Evolutionary conservation across 2,888 invertebrate species (phyloP), one percentile per base, ranked within the genome.

Genomic region (Dicycla oo): DNA sequence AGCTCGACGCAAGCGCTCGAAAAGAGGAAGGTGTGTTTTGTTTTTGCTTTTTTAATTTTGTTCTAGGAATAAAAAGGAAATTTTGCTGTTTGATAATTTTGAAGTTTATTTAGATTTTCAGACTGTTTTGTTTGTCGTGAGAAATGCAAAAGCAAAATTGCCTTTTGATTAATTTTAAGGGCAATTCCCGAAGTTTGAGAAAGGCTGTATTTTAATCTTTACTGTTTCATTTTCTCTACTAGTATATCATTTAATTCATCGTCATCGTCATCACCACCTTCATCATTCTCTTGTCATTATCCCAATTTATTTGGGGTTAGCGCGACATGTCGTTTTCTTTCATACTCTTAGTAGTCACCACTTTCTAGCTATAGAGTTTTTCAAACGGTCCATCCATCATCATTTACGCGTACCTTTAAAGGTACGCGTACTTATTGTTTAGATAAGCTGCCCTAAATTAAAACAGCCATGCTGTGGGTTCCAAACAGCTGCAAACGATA

Each of bases 21-120:
- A 95, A 95, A 89, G 94, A 93, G 72, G 94, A 94, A 95, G 95
- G 95, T 95, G 93, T 92, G 95, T 95, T 89, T 88, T 88, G 88
- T 91, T 89, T 88, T 85, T 83, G 89, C 88, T 87, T 82, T 86
- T 84, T 84, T 83, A 75, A 83, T 82, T 85, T 77, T 75, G 78
- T 80, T 79, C 23, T 82, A 57, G 20, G 13, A 43, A 38, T 34
- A 10, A 63, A 78, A 78, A 75, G 83, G 67, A 82, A 73, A 74
- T 80, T 69, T 72, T 73, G 82, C 62, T 73, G 15, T 30, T 58
- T 38, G 72, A 40, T 20, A 20, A 20, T 54, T 60, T 49, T 57
- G 0, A 30, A 10, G 26, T 54, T 38, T 38, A 1, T 45, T 18
- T 43, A 30, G 13, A 13, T 23, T 23, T 63, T 4, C 15, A 15